phyloP scores from a whole-genome alignment of 2,888 invertebrate genomes.

The Eristalis intricaria region DNA sequence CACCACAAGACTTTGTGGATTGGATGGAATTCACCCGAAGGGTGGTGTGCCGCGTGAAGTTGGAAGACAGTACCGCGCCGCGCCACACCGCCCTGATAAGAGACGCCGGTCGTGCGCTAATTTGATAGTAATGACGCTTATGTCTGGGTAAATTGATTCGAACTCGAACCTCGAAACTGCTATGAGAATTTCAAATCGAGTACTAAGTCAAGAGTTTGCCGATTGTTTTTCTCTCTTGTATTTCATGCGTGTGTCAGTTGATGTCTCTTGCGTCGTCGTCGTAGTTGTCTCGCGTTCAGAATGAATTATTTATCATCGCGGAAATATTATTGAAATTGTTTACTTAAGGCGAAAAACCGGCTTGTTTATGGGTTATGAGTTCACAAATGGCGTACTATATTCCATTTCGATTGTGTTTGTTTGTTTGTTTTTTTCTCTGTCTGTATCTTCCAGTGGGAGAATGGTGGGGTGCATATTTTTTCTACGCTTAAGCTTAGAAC shows the following conservation, averaged over 20 bases:
- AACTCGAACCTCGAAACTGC: conserved; percentile 13
- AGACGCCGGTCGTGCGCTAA: conserved; percentile 68
- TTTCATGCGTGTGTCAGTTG: conserved; percentile 42
- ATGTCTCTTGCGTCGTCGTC: conserved; percentile 10
- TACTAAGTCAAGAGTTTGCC: neutral
- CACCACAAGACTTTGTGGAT: neutral
- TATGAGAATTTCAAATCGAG: neutral
- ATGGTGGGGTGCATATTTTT: neutral
- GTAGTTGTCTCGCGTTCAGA: conserved; percentile 24
- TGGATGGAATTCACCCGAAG: conserved; percentile 23
- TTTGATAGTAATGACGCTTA: conserved; percentile 65
- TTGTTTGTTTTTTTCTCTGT: conserved; percentile 42
- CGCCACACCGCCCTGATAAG: conserved; percentile 50
- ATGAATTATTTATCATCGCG: conserved; percentile 68
- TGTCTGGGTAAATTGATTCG: conserved; percentile 60
- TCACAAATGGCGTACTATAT: conserved; percentile 40
- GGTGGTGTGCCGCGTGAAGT: conserved; percentile 17
- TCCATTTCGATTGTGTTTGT: conserved; percentile 14
- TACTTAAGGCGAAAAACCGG: conserved; percentile 29
- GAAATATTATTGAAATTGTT: conserved; percentile 50
- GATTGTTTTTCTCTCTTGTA: conserved; percentile 1
- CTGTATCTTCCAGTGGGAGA: conserved; percentile 2
- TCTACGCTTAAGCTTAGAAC: neutral
- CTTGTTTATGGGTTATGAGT: conserved; percentile 48
- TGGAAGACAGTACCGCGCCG: conserved; percentile 12